Conservation (phyloP, 2,113 vertebrate genomes). For the Solenodon paradoxus region DNA sequence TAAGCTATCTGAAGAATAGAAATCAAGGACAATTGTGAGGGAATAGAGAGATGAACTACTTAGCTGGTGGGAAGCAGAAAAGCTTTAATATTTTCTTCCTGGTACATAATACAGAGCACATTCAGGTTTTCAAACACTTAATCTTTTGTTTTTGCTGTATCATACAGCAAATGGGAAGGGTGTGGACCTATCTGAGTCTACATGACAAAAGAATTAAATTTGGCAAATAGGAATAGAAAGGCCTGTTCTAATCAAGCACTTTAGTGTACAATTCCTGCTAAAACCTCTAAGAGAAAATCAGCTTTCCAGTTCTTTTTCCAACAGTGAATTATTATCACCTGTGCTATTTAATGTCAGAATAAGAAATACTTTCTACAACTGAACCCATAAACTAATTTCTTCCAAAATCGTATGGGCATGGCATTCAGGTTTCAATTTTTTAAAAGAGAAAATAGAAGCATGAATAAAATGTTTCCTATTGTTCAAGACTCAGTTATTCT, state of each 20-base stretch:
- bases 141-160: not conserved
- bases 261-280: not conserved
- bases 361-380: slow-evolving; percentile 1
- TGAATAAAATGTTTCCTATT: slow-evolving; percentile 39
- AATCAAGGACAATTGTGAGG: not conserved
- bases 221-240: not conserved
- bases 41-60: not conserved
- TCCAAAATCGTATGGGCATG: slow-evolving; percentile 7
- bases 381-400: slow-evolving; percentile 54
- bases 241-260: not conserved
- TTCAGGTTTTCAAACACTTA: slow-evolving; percentile 26
- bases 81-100: slow-evolving; percentile 11
- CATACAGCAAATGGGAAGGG: not conserved
- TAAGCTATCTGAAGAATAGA: not conserved
- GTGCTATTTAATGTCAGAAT: not conserved
- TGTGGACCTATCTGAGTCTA: not conserved
- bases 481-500: slow-evolving; percentile 32
- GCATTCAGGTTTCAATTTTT: not conserved
- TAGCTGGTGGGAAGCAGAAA: not conserved
- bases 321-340: slow-evolving; percentile 8
- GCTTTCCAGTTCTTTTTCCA: not conserved
- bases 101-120: not conserved
- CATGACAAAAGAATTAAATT: not conserved
- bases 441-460: not conserved
- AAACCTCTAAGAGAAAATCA: slow-evolving; percentile 7